Conservation (phyloP, 1,140 invertebrate species). For the Spodoptera litura region DNA sequence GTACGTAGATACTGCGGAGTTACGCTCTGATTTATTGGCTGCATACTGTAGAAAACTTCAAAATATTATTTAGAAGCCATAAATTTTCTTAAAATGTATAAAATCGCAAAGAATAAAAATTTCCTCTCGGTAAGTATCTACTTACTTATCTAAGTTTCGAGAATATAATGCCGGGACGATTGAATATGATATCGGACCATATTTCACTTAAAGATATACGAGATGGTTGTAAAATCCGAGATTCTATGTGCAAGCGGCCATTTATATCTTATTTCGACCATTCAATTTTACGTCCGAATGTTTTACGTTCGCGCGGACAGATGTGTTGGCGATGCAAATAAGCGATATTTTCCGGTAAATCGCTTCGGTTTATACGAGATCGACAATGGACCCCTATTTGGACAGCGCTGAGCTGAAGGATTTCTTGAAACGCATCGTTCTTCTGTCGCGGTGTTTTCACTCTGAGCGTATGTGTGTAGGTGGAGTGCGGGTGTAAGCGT, state of each 20-base stretch:
- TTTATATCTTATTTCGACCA: constrained; percentile 78
- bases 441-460: constrained; percentile 65
- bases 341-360: constrained; percentile 78
- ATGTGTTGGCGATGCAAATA: constrained; percentile 80
- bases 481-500: constrained; percentile 59
- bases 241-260: constrained; percentile 67
- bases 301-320: constrained; percentile 67
- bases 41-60: constrained; percentile 28
- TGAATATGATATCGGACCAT: constrained; percentile 67
- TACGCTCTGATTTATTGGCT: constrained; percentile 38
- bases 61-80: constrained; percentile 59
- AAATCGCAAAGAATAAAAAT: constrained; percentile 56
- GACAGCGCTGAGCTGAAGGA: constrained; percentile 70
- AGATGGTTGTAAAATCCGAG: constrained; percentile 71
- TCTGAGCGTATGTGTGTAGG: constrained; percentile 51
- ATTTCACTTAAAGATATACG: constrained; percentile 72
- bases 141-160: constrained; percentile 53
- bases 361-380: constrained; percentile 66
- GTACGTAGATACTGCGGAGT: constrained; percentile 23
- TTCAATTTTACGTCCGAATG: constrained; percentile 72
- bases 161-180: constrained; percentile 62
- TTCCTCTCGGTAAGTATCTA: constrained; percentile 48
- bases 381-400: constrained; percentile 66
- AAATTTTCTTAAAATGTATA: constrained; percentile 59
- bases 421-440: constrained; percentile 69